Evolutionary conservation across 1,140 invertebrate species (phyloP).

Genomic region (Himalopsyche phryganea): DNA sequence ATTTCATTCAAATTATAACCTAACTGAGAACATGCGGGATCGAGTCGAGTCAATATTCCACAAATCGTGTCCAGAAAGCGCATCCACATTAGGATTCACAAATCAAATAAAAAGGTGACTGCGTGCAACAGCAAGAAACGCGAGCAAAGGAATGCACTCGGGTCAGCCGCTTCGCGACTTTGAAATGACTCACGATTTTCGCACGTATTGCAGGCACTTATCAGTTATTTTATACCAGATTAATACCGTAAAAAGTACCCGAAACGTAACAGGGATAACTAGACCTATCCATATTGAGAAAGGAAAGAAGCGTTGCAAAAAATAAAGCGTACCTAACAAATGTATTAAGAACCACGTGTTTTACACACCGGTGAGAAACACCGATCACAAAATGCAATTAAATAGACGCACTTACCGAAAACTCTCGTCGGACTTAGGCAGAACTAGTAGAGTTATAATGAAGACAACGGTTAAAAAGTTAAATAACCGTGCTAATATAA

Average conservation of each 20-base stretch:
- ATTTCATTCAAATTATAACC: constrained; percentile 6
- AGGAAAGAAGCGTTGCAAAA: too few relatives aligned
- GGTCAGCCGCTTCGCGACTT: not conserved
- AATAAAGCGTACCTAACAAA: too few relatives aligned
- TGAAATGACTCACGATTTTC: not conserved
- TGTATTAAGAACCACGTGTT: constrained; percentile 17
- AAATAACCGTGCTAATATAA: constrained; percentile 20
- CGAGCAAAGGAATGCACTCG: constrained; percentile 13
- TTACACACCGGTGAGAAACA: constrained; percentile 9
- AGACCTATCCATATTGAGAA: too few relatives aligned
- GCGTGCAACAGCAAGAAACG: constrained; percentile 7
- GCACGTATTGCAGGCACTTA: too few relatives aligned
- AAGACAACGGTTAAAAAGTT: constrained; percentile 22
- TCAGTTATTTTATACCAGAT: too few relatives aligned
- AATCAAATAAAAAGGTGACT: constrained; percentile 12
- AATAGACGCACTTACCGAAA: not conserved
- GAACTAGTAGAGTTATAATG: constrained; percentile 9
- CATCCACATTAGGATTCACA: constrained; percentile 11
- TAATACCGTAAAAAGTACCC: too few relatives aligned
- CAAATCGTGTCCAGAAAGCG: constrained; percentile 1
- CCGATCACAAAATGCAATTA: too few relatives aligned
- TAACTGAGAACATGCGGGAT: not conserved
- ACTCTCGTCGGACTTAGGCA: not conserved
- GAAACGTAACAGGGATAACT: too few relatives aligned
- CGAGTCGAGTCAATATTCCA: not conserved